Evolutionary conservation across 2,888 invertebrate species (phyloP).

Genomic region (Ernsta delagoae): DNA sequence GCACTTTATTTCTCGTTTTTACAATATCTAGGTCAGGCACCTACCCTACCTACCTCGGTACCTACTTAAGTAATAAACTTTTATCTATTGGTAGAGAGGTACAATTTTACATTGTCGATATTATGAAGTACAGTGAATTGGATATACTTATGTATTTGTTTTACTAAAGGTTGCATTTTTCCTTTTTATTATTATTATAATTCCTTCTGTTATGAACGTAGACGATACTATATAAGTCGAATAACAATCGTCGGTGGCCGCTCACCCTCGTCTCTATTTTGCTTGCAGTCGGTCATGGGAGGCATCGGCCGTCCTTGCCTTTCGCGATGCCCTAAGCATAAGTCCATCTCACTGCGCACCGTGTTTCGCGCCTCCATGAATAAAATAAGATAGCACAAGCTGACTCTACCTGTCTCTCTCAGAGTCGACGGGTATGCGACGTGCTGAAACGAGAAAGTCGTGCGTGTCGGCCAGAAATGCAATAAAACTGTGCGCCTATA

Average conservation of each 20-base stretch:
- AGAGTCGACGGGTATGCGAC: constrained; percentile 42
- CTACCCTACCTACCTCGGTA: no score
- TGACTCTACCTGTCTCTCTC: constrained; percentile 65
- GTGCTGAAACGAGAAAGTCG: constrained; percentile 56
- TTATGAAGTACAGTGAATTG: no score
- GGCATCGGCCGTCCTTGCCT: constrained; percentile 59
- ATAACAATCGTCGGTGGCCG: constrained; percentile 73
- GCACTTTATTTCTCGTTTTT: no score
- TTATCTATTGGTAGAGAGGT: no score
- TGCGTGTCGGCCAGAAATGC: constrained; percentile 61
- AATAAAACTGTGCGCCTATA: constrained; percentile 71
- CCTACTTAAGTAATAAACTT: no score
- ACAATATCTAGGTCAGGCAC: no score
- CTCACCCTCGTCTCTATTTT: constrained; percentile 67
- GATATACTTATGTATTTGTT: no score
- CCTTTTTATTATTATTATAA: constrained; percentile 65
- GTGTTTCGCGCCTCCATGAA: constrained; percentile 67
- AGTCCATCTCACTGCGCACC: constrained; percentile 59
- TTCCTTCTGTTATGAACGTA: constrained; percentile 59
- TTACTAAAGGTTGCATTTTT: constrained; percentile 66
- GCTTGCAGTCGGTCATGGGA: constrained; percentile 65
- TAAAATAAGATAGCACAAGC: constrained; percentile 70
- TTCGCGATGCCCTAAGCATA: constrained; percentile 55
- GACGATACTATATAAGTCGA: constrained; percentile 64
- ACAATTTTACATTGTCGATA: no score